These are phyloP conservation scores for Smithornis capensis DNA, from an alignment of 2,113 vertebrate genomes.

Conservation along the genomic window DNA sequence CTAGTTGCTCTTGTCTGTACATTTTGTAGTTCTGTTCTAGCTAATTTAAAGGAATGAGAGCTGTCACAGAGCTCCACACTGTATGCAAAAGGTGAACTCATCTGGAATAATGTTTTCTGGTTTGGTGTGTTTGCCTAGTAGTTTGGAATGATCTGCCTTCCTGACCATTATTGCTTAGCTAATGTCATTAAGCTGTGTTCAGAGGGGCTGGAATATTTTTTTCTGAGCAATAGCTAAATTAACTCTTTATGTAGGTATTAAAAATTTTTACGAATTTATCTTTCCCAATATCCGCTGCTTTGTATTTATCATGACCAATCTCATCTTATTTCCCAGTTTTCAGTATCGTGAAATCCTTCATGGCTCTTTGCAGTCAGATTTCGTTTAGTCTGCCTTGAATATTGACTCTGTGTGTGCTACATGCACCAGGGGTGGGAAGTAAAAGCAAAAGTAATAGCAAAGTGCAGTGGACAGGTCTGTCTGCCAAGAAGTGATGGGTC, in stretches of 20 bases:
- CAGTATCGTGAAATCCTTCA: neutral
- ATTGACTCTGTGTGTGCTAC: neutral
- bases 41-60: neutral
- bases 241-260: neutral
- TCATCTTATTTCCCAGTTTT: neutral
- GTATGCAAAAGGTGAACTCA: neutral
- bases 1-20: neutral
- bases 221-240: neutral
- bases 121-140: neutral
- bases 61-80: too few species aligned
- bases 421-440: neutral
- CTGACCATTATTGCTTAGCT: neutral
- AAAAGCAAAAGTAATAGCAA: conserved; percentile 2
- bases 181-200: neutral
- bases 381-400: neutral
- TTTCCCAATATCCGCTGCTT: neutral
- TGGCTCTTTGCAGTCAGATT: neutral
- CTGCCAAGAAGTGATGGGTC: conserved; percentile 44
- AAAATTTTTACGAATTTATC: neutral
- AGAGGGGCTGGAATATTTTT: neutral
- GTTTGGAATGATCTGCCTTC: neutral
- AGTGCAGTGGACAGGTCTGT: conserved; percentile 21
- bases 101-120: neutral
- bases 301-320: neutral
- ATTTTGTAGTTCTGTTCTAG: neutral